Conservation (phyloP, 2,888 invertebrate species). For the Crossocerus cetratus region DNA sequence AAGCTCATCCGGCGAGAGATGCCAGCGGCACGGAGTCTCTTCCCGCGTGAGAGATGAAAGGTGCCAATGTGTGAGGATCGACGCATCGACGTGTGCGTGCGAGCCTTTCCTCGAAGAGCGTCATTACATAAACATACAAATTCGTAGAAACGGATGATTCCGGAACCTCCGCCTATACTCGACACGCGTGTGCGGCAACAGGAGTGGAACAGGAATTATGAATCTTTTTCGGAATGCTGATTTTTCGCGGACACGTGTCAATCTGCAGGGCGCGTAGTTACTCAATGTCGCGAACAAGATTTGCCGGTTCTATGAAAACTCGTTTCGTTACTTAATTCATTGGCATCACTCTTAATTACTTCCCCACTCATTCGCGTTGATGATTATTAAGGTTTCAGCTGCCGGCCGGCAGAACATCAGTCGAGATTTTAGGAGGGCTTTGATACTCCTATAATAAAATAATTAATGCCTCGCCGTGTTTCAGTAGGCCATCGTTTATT, state of each 20-base stretch:
- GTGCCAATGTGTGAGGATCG: background rate
- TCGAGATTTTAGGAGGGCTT: too few species aligned
- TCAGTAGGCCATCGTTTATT: background rate
- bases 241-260: constrained; percentile 24
- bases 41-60: too few species aligned
- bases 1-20: constrained; percentile 11
- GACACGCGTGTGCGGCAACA: constrained; percentile 18
- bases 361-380: constrained; percentile 4
- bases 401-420: too few species aligned
- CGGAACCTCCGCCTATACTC: constrained; percentile 9
- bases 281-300: constrained; percentile 28
- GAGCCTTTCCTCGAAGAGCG: background rate
- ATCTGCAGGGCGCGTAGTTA: constrained; percentile 10
- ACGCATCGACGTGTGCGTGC: background rate
- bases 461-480: too few species aligned
- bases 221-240: constrained; percentile 14
- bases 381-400: too few species aligned
- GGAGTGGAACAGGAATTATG: background rate
- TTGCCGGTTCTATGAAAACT: background rate
- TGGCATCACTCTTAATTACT: constrained; percentile 19
- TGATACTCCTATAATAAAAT: too few species aligned
- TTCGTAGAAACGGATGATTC: constrained; percentile 17
- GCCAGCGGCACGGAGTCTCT: background rate
- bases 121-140: constrained; percentile 40
- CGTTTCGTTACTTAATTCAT: background rate